These are phyloP conservation scores for Myotis daubentonii DNA, from an alignment of 2,797 vertebrate genomes.

Conservation along the genomic window DNA sequence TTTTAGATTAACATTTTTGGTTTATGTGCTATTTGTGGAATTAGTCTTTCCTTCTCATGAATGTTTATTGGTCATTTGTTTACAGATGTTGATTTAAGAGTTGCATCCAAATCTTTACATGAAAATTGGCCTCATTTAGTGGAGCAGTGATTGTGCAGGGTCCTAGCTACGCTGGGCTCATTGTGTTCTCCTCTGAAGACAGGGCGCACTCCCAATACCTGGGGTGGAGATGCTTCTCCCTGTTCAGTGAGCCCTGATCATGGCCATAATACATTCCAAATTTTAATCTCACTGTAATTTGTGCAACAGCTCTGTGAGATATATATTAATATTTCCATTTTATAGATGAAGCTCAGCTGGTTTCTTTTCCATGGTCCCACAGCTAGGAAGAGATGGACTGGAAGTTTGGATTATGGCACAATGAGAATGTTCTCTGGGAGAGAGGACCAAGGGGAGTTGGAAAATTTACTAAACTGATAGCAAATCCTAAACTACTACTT, in stretches of 20 bases:
- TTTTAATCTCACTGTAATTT: slow-evolving; percentile 7
- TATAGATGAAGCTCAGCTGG: background rate
- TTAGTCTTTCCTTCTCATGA: background rate
- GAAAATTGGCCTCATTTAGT: background rate
- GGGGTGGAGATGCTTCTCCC: background rate
- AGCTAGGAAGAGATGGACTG: background rate
- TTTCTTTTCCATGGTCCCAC: background rate
- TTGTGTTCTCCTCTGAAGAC: background rate
- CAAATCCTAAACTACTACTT: background rate
- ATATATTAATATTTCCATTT: background rate
- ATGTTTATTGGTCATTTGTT: background rate
- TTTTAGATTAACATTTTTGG: background rate
- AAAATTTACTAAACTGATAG: background rate
- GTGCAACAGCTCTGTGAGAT: background rate
- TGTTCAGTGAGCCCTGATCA: background rate
- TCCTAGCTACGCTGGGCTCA: background rate
- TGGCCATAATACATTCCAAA: background rate
- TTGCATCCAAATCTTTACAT: background rate
- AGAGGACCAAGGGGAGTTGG: background rate
- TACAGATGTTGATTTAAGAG: background rate
- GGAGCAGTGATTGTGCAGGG: background rate
- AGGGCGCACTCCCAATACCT: background rate
- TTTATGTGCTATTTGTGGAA: background rate
- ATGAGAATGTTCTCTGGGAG: background rate
- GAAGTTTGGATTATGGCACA: background rate